A percentile compares a stretch with the other conserved stretches of the same genome.
Conservation (phyloP, 2,113 vertebrate genomes). For the Larimichthys crocea region DNA sequence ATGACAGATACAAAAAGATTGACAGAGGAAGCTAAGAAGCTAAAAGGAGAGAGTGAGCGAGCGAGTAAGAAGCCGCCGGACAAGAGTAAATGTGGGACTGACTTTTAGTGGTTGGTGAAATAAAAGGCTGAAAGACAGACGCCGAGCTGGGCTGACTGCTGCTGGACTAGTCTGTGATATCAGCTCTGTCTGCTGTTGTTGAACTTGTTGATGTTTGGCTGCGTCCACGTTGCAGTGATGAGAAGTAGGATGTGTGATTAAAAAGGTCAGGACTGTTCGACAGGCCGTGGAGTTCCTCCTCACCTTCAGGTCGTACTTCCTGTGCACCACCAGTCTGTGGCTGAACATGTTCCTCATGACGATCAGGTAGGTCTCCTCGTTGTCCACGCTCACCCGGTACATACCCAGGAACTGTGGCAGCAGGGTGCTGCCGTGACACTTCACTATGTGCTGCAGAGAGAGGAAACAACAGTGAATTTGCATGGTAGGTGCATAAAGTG, state of each 20-base stretch:
- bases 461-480: constrained; percentile 7
- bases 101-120: too few relatives aligned
- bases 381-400: constrained; percentile 94
- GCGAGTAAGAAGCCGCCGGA: too few relatives aligned
- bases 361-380: constrained; percentile 93
- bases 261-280: neutral
- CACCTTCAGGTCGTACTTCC: constrained; percentile 97
- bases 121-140: too few relatives aligned
- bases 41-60: too few relatives aligned
- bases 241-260: neutral
- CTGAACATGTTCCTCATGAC: constrained; percentile 98
- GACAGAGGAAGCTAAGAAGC: too few relatives aligned
- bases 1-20: too few relatives aligned
- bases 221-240: neutral
- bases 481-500: neutral
- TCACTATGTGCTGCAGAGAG: constrained; percentile 89
- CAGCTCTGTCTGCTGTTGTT: too few relatives aligned
- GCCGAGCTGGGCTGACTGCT: too few relatives aligned
- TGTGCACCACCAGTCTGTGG: constrained; percentile 92
- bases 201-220: too few relatives aligned
- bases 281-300: constrained; percentile 13
- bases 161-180: too few relatives aligned
- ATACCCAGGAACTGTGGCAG: constrained; percentile 95
- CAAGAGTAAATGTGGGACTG: too few relatives aligned
- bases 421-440: constrained; percentile 92